Evolutionary conservation across 2,113 vertebrate species (phyloP).

Genomic region (Dinomys branickii): DNA sequence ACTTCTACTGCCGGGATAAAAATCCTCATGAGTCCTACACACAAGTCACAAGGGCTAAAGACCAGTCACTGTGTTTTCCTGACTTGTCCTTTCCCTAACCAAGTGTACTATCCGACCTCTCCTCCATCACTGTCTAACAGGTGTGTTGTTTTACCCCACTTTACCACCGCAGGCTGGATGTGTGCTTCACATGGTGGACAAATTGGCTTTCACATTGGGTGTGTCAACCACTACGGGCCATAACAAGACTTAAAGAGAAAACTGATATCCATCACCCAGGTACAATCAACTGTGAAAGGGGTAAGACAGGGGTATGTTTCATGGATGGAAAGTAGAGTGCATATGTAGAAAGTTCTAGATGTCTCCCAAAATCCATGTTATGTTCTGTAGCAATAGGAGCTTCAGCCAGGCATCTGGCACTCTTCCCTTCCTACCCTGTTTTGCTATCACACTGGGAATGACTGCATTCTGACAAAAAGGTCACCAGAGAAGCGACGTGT

Average conservation of each 20-base stretch:
- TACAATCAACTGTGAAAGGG: neutral
- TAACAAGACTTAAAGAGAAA: neutral
- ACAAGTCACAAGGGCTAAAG: neutral
- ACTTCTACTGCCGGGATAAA: slow-evolving; percentile 46
- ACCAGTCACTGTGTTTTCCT: slow-evolving; percentile 7
- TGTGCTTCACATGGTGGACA: neutral
- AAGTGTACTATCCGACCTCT: neutral
- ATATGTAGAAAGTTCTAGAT: neutral
- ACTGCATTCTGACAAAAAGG: neutral
- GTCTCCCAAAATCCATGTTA: neutral
- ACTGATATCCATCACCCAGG: neutral
- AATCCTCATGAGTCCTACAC: slow-evolving; percentile 10
- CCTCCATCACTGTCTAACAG: neutral
- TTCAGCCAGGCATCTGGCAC: neutral
- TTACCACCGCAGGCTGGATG: neutral
- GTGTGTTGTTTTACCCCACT: neutral
- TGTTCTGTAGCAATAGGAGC: neutral
- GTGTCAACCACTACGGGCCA: neutral
- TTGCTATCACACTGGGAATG: neutral
- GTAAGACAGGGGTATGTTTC: neutral
- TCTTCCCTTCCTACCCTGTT: neutral
- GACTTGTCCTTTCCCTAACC: neutral
- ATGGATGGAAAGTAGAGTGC: neutral
- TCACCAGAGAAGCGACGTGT: neutral
- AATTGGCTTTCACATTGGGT: neutral